These are phyloP conservation scores for Speoplatyrhinus poulsoni DNA, from an alignment of 2,113 vertebrate genomes.

Conservation along the genomic window DNA sequence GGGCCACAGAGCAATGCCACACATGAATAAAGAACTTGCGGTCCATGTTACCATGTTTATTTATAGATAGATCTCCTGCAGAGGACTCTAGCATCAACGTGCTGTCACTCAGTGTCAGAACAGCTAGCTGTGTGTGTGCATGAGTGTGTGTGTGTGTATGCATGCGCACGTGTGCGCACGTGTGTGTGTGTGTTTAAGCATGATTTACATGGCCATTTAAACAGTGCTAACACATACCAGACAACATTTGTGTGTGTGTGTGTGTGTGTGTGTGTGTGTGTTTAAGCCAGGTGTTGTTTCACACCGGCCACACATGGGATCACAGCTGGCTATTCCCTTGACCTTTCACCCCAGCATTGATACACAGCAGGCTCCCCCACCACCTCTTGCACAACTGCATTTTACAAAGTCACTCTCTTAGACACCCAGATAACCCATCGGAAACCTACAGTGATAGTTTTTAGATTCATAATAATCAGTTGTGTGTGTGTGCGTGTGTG, in stretches of 20 bases:
- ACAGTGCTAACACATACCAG: conserved; percentile 18
- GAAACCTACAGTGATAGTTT: background rate
- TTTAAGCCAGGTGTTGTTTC: background rate
- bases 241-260: background rate
- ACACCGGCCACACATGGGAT: conserved; percentile 28
- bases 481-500: conserved; percentile 16
- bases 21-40: background rate
- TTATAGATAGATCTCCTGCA: background rate
- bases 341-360: conserved; percentile 23
- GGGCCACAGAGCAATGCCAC: too few relatives aligned
- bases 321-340: conserved; percentile 29
- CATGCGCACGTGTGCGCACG: conserved; percentile 2
- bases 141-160: conserved; percentile 23
- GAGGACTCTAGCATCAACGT: too few relatives aligned
- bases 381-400: background rate
- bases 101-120: conserved; percentile 15
- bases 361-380: background rate
- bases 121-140: conserved; percentile 25
- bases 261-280: conserved; percentile 11
- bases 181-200: conserved; percentile 27
- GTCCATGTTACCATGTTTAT: background rate
- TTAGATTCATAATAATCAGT: background rate
- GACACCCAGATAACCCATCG: background rate
- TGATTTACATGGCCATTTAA: conserved; percentile 23
- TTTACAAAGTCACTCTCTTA: background rate